Conservation (phyloP, 2,888 invertebrate species). For the Synanthedon andrenaeformis region DNA sequence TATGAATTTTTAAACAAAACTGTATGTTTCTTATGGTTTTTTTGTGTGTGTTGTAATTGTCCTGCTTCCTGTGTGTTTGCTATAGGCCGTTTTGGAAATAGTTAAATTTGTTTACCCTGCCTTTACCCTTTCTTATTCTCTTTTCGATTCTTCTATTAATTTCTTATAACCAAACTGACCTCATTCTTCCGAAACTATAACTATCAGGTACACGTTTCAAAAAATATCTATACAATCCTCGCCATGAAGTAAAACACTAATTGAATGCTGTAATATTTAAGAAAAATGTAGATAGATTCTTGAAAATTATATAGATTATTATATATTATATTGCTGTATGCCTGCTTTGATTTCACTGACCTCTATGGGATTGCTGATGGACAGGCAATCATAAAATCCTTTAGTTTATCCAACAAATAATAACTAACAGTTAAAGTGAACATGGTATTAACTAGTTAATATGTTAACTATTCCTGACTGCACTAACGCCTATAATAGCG, state of each 20-base stretch:
- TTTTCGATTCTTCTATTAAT: conserved; percentile 35
- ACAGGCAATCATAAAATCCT: no score
- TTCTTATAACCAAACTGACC: neutral
- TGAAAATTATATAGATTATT: neutral
- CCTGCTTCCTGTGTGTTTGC: conserved; percentile 68
- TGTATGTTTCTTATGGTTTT: conserved; percentile 46
- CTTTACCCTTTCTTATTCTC: conserved; percentile 7
- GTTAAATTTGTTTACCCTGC: conserved; percentile 22
- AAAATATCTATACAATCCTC: neutral
- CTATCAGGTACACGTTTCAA: neutral
- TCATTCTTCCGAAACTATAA: neutral
- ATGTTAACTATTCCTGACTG: no score
- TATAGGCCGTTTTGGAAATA: conserved; percentile 70
- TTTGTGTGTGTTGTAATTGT: conserved; percentile 61
- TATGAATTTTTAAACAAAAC: conserved; percentile 23
- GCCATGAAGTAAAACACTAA: no score
- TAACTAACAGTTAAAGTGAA: no score
- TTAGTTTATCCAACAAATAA: no score
- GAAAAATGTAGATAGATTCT: no score
- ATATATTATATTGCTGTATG: conserved; percentile 7
- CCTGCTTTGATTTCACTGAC: conserved; percentile 26
- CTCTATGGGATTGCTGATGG: no score
- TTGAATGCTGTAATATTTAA: no score
- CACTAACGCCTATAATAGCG: no score
- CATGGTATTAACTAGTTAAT: no score